phyloP scores from a whole-genome alignment of 35 echinoderm and acorn worm species.

The Anneissia japonica region DNA sequence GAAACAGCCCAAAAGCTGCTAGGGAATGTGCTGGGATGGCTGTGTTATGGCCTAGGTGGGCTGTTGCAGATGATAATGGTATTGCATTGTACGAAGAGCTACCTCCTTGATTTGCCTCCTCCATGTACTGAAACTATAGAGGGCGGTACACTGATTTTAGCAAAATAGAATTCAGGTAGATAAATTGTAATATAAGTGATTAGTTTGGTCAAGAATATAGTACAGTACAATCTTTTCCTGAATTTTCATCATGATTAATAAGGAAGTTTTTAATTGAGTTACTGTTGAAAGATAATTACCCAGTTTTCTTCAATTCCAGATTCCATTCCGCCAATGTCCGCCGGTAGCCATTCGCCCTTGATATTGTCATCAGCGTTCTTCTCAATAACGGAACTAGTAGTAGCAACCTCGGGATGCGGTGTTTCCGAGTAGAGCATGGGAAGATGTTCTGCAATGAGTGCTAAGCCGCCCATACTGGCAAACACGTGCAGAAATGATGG shows the following conservation, averaged over 20 bases:
- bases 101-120: background rate
- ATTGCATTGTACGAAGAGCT: background rate
- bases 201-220: too few relatives aligned
- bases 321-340: background rate
- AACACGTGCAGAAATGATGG: slow-evolving; percentile 95
- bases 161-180: too few relatives aligned
- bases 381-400: background rate
- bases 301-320: background rate
- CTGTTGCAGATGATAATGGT: background rate
- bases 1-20: slow-evolving; percentile 87
- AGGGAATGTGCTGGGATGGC: slow-evolving; percentile 94
- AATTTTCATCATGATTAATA: too few relatives aligned
- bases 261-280: background rate
- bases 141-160: background rate
- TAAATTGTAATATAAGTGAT: too few relatives aligned
- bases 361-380: background rate
- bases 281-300: background rate
- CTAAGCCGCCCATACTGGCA: slow-evolving; percentile 88
- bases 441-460: slow-evolving; percentile 91
- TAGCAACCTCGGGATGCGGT: background rate
- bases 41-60: slow-evolving; percentile 25
- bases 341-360: background rate
- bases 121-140: background rate
- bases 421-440: slow-evolving; percentile 28
- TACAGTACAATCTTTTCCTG: too few relatives aligned